Base-by-base conservation (phyloP, 2,888 invertebrate genomes). In the Phortica magna region DNA sequence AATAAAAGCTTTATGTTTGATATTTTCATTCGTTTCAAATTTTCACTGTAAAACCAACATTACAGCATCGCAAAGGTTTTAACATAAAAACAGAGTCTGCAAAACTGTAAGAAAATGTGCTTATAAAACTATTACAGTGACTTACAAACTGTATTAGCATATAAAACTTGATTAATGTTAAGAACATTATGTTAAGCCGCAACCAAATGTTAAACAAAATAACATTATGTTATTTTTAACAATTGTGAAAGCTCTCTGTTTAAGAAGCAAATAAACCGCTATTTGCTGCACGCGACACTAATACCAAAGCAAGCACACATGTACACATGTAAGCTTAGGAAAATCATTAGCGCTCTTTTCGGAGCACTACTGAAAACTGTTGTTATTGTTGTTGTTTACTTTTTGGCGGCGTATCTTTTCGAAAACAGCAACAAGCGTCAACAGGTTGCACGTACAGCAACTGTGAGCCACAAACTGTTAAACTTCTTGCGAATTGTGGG, bases 381-480 rank as follows among this genome's bases (percentile, higher is more conserved):
- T 48, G 48, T 48, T 48, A 67, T 77, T 80, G 77, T 78, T 81
- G 80, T 77, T 85, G 84, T 81, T 80, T 82, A 82, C 83, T 81
- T 84, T 86, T 81, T 83, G 84, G 82, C 83, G 80, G 76, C 78
- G 77, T 61, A 76, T 65, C 72, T 61, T 5, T 12, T 22, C 61
- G 19, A 64, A 12, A 64, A 31, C 67, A 41, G 41, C 14, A 67
- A 71, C 75, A 78, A 70, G 53, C 82, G 80, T 87, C 89, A 89
- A 89, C 89, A 89, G 89, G 89, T 89, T 88, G 84, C 83, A 82
- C 72, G 75, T 48, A 31, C 1, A 31, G 31, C 31, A 31, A 31
- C 31, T 31, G 31, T 31, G 31, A 31, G 31, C 10, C 22, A 59
- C 17, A 19, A 22, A 59, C 22, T 59, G 9, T 59, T 64, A 39